phyloP scores from a whole-genome alignment of 64 coral and sea anemone genomes.

The Montipora efflorescens region DNA sequence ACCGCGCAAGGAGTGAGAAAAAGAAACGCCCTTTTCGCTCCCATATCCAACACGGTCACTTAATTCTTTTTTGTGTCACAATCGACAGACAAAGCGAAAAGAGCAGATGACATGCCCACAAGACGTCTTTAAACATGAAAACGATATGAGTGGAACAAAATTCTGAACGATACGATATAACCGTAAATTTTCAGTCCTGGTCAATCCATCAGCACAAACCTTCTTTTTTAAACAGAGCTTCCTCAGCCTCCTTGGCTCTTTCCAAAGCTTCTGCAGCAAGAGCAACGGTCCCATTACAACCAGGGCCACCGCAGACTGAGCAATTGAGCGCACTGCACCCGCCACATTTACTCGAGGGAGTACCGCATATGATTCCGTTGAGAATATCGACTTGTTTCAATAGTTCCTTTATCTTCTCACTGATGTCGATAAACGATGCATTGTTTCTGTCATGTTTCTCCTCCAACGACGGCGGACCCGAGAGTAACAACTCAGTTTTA shows the following conservation, averaged over 20 bases:
- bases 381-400: constrained; percentile 63
- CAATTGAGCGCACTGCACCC: constrained; percentile 72
- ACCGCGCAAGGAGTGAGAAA: too few relatives aligned
- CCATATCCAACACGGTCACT: too few relatives aligned
- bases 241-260: constrained; percentile 77
- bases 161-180: too few relatives aligned
- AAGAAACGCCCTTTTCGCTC: too few relatives aligned
- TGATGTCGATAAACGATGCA: constrained; percentile 22
- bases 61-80: too few relatives aligned
- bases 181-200: too few relatives aligned
- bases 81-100: too few relatives aligned
- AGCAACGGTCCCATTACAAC: constrained; percentile 71
- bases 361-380: constrained; percentile 81
- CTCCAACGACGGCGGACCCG: constrained; percentile 57
- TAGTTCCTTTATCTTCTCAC: constrained; percentile 62
- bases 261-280: constrained; percentile 61
- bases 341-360: constrained; percentile 78
- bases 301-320: constrained; percentile 81
- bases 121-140: too few relatives aligned
- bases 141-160: too few relatives aligned
- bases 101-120: too few relatives aligned
- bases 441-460: constrained; percentile 49
- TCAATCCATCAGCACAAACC: constrained; percentile 16
- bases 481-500: constrained; percentile 26
- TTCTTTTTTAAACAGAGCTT: constrained; percentile 76